Evolutionary conservation across 1,140 invertebrate species (phyloP), one percentile per base, ranked within the genome.

Genomic region (Lucilia cuprina): DNA sequence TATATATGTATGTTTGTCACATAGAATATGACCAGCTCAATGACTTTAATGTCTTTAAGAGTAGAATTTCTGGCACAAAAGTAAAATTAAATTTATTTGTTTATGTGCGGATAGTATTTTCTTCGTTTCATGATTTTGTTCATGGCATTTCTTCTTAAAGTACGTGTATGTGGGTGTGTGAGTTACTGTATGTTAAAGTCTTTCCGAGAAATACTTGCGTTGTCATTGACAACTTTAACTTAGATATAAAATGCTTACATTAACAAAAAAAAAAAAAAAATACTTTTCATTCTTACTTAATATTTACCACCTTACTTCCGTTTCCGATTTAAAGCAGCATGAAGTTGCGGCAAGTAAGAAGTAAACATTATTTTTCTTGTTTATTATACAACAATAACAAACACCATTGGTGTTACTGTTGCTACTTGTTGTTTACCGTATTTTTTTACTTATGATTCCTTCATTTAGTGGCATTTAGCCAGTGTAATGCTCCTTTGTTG

Each of bases 301-400:
- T 77, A 35, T 35, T 12, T 77, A 17, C 74, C 2, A 77, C 74
- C 74, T 77, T 17, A 41, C 30, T 12, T 77, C 74, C 34, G 74
- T 8, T 35, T 77, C 4, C 50, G 50, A 2, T 55, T 55, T 55
- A 55, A 55, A 55, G 50, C 2, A 55, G 14, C 10, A 55, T 5
- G 4, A 55, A 55, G 14, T 41, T 41, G 35, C 70, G 13, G 14
- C 50, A 55, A 55, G 50, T 12, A 55, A 55, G 70, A 77, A 77
- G 74, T 77, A 77, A 77, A 77, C 74, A 77, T 17, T 35, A 77
- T 77, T 35, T 77, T 77, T 34, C 30, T 41, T 74, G 74, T 77
- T 77, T 77, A 77, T 77, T 35, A 77, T 14, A 77, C 30, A 77
- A 77, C 74, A 77, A 77, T 77, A 77, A 77, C 74, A 77, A 77